A percentile compares a stretch with the other conserved stretches of the same genome.
These are phyloP conservation scores for Microctenopoma lineatum DNA, from an alignment of 2,797 vertebrate genomes.

Conservation along the genomic window DNA sequence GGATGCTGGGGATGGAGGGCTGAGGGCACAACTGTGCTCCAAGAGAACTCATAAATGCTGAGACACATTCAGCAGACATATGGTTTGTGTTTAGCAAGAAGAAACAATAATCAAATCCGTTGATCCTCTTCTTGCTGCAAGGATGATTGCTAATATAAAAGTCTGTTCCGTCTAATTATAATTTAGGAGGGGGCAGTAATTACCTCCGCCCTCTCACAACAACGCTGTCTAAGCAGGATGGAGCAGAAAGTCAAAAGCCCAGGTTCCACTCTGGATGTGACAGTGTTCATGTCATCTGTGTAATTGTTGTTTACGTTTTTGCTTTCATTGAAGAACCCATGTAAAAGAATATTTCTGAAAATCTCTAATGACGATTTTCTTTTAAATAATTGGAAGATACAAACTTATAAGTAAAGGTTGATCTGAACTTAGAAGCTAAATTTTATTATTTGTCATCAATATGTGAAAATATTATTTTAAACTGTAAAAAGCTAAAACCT, in stretches of 20 bases:
- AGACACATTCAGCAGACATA: slow-evolving; percentile 80
- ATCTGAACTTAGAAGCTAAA: background rate
- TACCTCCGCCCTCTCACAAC: slow-evolving; percentile 72
- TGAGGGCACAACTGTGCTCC: slow-evolving; percentile 75
- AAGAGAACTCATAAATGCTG: slow-evolving; percentile 77
- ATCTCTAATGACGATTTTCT: background rate
- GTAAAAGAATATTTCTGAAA: slow-evolving; percentile 7
- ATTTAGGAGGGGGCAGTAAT: slow-evolving; percentile 80
- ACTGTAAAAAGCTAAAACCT: background rate
- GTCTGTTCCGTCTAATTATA: slow-evolving; percentile 83
- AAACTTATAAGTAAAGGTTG: background rate
- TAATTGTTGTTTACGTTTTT: slow-evolving; percentile 39
- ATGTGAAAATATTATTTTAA: slow-evolving; percentile 1
- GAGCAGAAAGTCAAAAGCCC: slow-evolving; percentile 36
- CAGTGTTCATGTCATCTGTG: slow-evolving; percentile 46
- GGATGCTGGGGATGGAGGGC: slow-evolving; percentile 72
- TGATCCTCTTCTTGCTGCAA: slow-evolving; percentile 79
- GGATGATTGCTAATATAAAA: slow-evolving; percentile 85
- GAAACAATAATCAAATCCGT: slow-evolving; percentile 85
- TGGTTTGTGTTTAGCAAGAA: slow-evolving; percentile 83
- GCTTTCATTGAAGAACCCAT: slow-evolving; percentile 12
- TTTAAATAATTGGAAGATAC: background rate
- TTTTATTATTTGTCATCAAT: background rate
- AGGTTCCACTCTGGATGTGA: slow-evolving; percentile 56
- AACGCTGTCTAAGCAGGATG: slow-evolving; percentile 69